phyloP scores from a whole-genome alignment of 2,113 vertebrate species.

The Hoplias malabaricus region DNA sequence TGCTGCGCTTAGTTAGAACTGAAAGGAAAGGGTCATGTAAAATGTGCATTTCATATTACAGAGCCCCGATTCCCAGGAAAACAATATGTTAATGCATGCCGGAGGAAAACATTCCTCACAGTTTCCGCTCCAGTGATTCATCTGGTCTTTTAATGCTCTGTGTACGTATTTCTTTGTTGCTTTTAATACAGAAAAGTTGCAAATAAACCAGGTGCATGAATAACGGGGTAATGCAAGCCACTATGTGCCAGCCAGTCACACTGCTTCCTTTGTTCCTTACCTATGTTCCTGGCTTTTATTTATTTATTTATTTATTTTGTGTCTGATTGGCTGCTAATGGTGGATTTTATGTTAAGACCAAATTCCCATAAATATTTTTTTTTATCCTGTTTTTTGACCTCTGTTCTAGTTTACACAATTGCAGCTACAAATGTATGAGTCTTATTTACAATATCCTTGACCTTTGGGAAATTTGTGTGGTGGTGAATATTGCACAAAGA shows the following conservation, averaged over 20 bases:
- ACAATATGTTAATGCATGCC: conserved; percentile 1
- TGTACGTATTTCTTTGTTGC: background rate
- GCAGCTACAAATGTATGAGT: conserved; percentile 3
- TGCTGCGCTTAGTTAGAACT: background rate
- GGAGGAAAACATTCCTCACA: background rate
- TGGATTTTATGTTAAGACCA: conserved; percentile 37
- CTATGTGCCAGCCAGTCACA: background rate
- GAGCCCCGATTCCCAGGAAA: background rate
- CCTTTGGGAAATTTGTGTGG: conserved; percentile 4
- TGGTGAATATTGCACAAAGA: conserved; percentile 8
- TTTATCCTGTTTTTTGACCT: conserved; percentile 24
- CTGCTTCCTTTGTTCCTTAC: background rate
- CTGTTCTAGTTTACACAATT: background rate
- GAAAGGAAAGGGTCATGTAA: background rate
- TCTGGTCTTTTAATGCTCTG: background rate
- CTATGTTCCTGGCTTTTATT: conserved; percentile 9
- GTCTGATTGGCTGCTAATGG: conserved; percentile 7
- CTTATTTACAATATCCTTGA: conserved; percentile 28
- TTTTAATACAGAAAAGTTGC: background rate
- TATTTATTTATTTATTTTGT: conserved; percentile 51
- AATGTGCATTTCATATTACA: background rate
- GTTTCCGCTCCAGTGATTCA: background rate
- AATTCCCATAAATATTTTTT: conserved; percentile 32
- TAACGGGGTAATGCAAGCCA: conserved; percentile 8
- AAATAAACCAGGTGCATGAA: background rate